Evolutionary conservation across 2,113 vertebrate genomes (phyloP).

Genomic region (Mugil cephalus): DNA sequence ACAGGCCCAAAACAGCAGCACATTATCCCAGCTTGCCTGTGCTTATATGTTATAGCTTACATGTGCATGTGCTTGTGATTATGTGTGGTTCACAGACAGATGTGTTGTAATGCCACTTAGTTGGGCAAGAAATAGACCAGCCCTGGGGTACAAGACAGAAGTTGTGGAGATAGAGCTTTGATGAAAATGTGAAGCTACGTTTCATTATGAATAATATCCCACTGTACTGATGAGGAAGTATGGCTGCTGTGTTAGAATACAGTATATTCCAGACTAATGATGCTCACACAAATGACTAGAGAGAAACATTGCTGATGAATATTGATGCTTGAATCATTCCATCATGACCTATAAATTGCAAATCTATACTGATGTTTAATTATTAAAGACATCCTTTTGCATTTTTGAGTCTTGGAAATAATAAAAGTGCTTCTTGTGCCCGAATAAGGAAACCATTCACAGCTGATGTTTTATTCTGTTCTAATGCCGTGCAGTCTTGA

Average conservation of each 20-base stretch:
- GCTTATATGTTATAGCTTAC: neutral
- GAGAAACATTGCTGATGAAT: too few relatives aligned
- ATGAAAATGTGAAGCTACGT: conserved; percentile 48
- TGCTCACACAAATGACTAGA: too few relatives aligned
- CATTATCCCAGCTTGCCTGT: conserved; percentile 4
- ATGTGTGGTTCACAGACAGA: conserved; percentile 32
- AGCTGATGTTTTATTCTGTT: conserved; percentile 17
- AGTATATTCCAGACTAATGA: neutral
- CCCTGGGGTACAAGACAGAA: conserved; percentile 42
- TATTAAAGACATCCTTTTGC: conserved; percentile 35
- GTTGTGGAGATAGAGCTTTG: conserved; percentile 50
- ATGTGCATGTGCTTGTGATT: conserved; percentile 4
- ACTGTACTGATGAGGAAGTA: conserved; percentile 8
- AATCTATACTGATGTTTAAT: conserved; percentile 35
- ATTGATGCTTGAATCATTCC: too few relatives aligned
- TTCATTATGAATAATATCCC: conserved; percentile 58
- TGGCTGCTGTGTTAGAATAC: conserved; percentile 3
- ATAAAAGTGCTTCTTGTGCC: conserved; percentile 10
- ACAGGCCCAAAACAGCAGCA: neutral
- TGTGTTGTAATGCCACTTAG: conserved; percentile 50
- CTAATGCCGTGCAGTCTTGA: conserved; percentile 15
- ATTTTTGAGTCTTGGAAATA: conserved; percentile 23
- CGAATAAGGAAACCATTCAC: conserved; percentile 11
- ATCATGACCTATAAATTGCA: too few relatives aligned
- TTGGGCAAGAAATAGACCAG: conserved; percentile 62